These are phyloP conservation scores for Choloepus didactylus DNA, from an alignment of 2,797 vertebrate genomes.

Conservation along the genomic window DNA sequence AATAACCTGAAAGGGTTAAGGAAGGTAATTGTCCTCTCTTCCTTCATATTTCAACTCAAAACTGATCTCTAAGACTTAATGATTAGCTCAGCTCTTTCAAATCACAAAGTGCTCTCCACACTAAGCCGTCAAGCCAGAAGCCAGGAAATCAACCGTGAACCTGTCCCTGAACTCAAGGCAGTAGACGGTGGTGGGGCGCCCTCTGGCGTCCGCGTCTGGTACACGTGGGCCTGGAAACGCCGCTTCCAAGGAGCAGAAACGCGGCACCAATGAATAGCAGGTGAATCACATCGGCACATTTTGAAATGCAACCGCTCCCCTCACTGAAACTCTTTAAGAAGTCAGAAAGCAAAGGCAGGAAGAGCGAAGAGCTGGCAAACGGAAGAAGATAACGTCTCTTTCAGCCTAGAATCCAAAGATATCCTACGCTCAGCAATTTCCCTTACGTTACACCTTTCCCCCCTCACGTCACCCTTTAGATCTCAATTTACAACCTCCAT, in stretches of 20 bases:
- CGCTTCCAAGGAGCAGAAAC: rapidly evolving
- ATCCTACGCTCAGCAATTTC: rapidly evolving
- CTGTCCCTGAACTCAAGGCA: background rate
- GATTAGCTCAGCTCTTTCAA: rapidly evolving
- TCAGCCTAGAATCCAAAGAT: too few relatives aligned
- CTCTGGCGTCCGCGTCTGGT: conserved; percentile 81
- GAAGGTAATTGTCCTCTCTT: rapidly evolving
- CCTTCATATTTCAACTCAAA: background rate
- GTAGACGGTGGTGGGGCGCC: conserved; percentile 78
- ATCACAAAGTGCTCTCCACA: background rate
- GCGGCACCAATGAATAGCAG: background rate
- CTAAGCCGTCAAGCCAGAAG: background rate
- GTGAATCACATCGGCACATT: rapidly evolving
- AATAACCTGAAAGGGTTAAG: background rate
- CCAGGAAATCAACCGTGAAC: too few relatives aligned
- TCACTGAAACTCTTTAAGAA: rapidly evolving
- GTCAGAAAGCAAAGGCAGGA: background rate
- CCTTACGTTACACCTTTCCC: background rate
- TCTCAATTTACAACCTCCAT: background rate
- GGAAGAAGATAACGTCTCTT: too few relatives aligned
- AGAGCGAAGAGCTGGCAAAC: too few relatives aligned
- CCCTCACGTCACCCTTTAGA: background rate
- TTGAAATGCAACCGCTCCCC: rapidly evolving
- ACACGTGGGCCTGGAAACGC: background rate
- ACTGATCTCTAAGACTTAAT: background rate